These are phyloP conservation scores for Leptocoma aspasia DNA, from an alignment of 2,113 vertebrate species.

Conservation along the genomic window DNA sequence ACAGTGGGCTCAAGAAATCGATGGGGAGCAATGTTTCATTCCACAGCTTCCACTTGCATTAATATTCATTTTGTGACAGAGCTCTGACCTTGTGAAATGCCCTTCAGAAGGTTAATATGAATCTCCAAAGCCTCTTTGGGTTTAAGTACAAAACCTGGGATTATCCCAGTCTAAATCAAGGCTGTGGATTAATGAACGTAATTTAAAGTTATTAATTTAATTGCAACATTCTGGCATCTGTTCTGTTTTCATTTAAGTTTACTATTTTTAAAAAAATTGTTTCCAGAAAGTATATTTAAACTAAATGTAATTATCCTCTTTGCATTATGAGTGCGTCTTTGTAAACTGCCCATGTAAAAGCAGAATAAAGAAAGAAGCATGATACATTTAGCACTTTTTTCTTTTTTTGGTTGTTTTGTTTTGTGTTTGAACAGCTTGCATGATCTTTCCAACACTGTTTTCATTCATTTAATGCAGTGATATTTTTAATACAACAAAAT, in stretches of 20 bases:
- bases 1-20: not conserved
- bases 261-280: not conserved
- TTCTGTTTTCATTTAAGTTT: not conserved
- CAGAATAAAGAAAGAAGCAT: not conserved
- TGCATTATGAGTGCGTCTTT: not conserved
- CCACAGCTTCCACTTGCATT: not conserved
- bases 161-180: slow-evolving; percentile 57
- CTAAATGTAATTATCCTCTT: not conserved
- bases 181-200: slow-evolving; percentile 55
- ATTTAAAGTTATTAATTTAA: slow-evolving; percentile 64
- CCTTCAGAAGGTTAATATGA: slow-evolving; percentile 58
- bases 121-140: slow-evolving; percentile 55
- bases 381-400: not conserved
- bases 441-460: not conserved
- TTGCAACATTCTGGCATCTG: slow-evolving; percentile 18
- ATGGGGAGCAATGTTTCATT: not conserved
- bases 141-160: slow-evolving; percentile 63
- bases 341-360: not conserved
- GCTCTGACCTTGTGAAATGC: slow-evolving; percentile 12
- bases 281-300: not conserved
- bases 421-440: not conserved
- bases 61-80: not conserved
- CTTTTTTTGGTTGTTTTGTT: not conserved
- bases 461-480: not conserved
- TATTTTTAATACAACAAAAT: not conserved